These are phyloP conservation scores for Aphrophora alni DNA, from an alignment of 2,888 invertebrate species.

Conservation along the genomic window DNA sequence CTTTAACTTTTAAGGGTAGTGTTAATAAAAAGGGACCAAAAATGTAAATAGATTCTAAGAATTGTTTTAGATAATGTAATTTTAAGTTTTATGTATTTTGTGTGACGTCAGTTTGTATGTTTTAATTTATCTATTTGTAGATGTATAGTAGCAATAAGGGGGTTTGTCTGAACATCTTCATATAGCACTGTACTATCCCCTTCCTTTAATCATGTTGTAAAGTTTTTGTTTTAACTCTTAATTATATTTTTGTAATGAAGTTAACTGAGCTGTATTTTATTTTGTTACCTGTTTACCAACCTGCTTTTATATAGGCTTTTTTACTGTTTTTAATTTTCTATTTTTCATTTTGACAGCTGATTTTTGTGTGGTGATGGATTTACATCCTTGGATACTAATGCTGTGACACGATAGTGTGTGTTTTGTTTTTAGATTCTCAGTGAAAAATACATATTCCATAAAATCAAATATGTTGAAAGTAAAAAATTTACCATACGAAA, in stretches of 20 bases:
- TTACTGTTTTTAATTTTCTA: neutral
- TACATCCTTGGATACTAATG: too few relatives aligned
- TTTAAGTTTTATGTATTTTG: neutral
- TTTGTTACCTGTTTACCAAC: neutral
- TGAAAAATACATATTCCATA: too few relatives aligned
- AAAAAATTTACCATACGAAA: too few relatives aligned
- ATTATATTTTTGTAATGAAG: constrained; percentile 1
- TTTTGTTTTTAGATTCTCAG: too few relatives aligned
- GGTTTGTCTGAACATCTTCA: neutral
- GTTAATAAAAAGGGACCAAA: constrained; percentile 33
- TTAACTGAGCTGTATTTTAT: neutral
- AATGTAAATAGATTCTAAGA: constrained; percentile 28
- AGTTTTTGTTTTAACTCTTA: constrained; percentile 2
- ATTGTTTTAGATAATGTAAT: neutral
- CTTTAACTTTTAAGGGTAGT: neutral
- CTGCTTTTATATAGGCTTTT: too few relatives aligned
- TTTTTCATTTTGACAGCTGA: too few relatives aligned
- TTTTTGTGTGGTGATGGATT: neutral
- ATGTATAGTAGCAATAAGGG: neutral
- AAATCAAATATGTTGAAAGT: too few relatives aligned
- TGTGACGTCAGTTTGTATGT: too few relatives aligned
- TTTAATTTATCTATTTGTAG: too few relatives aligned
- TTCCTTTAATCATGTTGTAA: neutral
- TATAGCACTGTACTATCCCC: neutral
- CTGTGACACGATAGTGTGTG: too few relatives aligned